Evolutionary conservation across 1,140 invertebrate species (phyloP).

Genomic region (Augochlora pura): DNA sequence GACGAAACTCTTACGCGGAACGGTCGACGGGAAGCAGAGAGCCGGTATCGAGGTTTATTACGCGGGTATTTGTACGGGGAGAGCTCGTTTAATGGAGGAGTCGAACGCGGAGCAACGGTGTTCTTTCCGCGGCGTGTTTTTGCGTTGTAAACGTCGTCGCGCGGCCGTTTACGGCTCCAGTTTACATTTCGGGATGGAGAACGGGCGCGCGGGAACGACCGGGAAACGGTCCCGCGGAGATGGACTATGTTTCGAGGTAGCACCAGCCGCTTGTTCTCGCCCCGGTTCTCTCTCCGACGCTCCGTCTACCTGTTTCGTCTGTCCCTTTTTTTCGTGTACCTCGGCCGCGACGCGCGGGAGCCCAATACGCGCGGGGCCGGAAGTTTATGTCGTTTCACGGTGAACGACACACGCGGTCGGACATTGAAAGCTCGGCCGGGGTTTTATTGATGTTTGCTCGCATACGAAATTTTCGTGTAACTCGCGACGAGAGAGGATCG

Average conservation of each 20-base stretch:
- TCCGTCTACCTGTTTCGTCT: neutral
- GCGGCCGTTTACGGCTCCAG: neutral
- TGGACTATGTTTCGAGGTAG: too few relatives aligned
- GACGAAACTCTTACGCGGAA: too few relatives aligned
- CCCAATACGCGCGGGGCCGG: neutral
- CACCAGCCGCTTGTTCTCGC: too few relatives aligned
- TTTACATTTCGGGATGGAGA: conserved; percentile 1
- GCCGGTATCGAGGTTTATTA: conserved; percentile 2
- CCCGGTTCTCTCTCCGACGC: too few relatives aligned
- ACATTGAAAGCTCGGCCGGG: neutral
- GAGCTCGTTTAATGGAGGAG: conserved; percentile 1
- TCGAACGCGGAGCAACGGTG: neutral
- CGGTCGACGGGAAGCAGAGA: neutral
- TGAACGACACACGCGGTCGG: neutral
- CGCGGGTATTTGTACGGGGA: neutral
- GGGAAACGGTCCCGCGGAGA: too few relatives aligned
- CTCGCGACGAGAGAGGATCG: neutral
- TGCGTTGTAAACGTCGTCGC: neutral
- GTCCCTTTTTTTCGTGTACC: neutral
- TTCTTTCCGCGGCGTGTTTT: neutral
- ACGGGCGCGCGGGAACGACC: too few relatives aligned
- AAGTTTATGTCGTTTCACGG: neutral
- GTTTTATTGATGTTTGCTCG: neutral
- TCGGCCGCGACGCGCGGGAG: neutral
- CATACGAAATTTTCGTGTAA: neutral